Conservation (phyloP, 2,113 vertebrate genomes). For the Coptodon rendalli region DNA sequence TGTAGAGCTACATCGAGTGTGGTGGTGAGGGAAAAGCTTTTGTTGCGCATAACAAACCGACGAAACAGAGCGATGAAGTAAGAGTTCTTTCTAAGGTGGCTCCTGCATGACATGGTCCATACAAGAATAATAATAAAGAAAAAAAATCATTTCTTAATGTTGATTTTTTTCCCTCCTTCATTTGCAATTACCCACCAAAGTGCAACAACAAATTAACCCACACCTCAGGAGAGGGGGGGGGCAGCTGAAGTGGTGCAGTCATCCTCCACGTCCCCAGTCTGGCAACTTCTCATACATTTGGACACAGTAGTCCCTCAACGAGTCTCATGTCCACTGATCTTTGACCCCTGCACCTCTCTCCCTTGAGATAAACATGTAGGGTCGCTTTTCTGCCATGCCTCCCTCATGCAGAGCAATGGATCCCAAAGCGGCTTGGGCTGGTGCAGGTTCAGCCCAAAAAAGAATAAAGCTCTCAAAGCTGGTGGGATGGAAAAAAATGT, state of each 20-base stretch:
- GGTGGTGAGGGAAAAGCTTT: background rate
- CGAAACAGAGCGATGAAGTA: constrained; percentile 19
- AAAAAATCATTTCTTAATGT: background rate
- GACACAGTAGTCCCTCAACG: background rate
- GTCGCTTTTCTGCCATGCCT: constrained; percentile 19
- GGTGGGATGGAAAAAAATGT: constrained; percentile 37
- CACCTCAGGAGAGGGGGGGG: background rate
- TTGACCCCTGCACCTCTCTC: constrained; percentile 13
- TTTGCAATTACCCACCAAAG: background rate
- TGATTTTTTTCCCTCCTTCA: background rate
- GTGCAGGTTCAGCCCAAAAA: constrained; percentile 36
- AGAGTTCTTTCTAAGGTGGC: background rate
- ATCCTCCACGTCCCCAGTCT: background rate
- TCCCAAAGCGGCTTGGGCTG: constrained; percentile 28
- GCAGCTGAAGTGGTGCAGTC: background rate
- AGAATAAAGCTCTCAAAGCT: constrained; percentile 59
- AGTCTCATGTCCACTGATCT: constrained; percentile 15
- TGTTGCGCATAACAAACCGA: constrained; percentile 25
- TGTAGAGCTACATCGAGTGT: constrained; percentile 53
- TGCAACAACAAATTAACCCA: background rate
- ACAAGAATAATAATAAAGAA: background rate
- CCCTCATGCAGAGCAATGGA: constrained; percentile 60
- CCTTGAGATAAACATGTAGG: background rate
- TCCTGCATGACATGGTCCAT: constrained; percentile 28
- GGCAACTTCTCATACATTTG: background rate